Evolutionary conservation across 2,113 vertebrate species (phyloP).

Genomic region (Corvus moneduloides): DNA sequence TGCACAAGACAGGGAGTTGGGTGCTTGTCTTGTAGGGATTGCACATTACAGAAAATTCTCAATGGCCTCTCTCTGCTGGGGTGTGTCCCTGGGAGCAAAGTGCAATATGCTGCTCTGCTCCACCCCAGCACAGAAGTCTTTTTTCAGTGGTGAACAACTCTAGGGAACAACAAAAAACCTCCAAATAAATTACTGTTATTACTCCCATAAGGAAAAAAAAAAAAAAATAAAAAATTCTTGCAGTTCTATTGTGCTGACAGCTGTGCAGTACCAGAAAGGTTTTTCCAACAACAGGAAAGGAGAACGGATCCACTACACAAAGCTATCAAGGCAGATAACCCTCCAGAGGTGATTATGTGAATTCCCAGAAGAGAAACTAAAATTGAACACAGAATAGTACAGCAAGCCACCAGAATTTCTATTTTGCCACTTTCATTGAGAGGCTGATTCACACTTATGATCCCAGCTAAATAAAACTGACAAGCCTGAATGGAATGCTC

Average conservation of each 20-base stretch:
- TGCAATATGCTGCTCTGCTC: background rate
- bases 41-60: background rate
- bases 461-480: constrained; percentile 15
- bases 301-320: background rate
- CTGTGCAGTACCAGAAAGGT: background rate
- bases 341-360: background rate
- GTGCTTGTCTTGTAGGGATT: background rate
- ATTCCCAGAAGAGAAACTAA: constrained; percentile 52
- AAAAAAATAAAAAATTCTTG: background rate
- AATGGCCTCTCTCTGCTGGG: background rate
- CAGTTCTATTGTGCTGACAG: background rate
- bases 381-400: background rate
- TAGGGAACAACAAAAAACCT: background rate
- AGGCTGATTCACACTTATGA: background rate
- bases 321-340: constrained; percentile 13
- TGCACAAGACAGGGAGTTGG: background rate
- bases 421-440: background rate
- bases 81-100: background rate
- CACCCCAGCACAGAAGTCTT: background rate
- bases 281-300: constrained; percentile 13
- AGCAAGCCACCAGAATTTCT: background rate
- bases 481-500: background rate
- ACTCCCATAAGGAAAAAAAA: background rate
- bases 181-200: background rate
- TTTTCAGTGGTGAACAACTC: background rate